phyloP scores from a whole-genome alignment of 2,113 vertebrate genomes.

The Egretta garzetta region DNA sequence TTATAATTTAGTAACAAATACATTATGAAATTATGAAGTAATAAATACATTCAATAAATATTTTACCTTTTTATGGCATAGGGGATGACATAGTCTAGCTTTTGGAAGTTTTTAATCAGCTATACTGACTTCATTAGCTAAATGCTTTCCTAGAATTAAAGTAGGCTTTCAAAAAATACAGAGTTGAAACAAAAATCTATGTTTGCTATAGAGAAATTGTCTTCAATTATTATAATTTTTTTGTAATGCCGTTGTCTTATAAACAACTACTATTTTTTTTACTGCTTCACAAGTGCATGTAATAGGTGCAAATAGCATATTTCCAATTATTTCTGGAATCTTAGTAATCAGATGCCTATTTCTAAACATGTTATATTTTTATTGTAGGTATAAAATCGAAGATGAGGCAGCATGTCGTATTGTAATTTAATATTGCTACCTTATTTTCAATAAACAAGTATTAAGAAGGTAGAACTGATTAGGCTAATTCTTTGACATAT shows the following conservation, averaged over 20 bases:
- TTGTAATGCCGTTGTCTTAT: background rate
- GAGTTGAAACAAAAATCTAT: background rate
- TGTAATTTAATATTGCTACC: background rate
- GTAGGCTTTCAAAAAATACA: background rate
- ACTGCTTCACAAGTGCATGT: background rate
- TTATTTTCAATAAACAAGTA: background rate
- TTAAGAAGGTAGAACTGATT: background rate
- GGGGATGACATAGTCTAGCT: background rate
- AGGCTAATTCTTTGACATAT: background rate
- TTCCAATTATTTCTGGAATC: background rate
- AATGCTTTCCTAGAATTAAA: background rate
- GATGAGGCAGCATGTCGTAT: fast-evolving
- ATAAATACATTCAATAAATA: background rate
- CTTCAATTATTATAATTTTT: background rate
- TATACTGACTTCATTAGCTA: background rate
- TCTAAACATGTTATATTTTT: background rate
- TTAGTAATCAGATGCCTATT: background rate
- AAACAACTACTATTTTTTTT: background rate
- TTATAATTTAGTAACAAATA: background rate
- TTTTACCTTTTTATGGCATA: background rate
- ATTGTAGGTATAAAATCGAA: background rate
- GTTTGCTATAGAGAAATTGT: background rate
- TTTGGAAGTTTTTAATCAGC: background rate
- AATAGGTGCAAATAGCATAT: background rate
- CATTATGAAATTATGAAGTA: background rate